Evolutionary conservation across 1,140 invertebrate genomes (phyloP), one percentile per base, ranked within the genome.

Genomic region (Papilio glaucus): DNA sequence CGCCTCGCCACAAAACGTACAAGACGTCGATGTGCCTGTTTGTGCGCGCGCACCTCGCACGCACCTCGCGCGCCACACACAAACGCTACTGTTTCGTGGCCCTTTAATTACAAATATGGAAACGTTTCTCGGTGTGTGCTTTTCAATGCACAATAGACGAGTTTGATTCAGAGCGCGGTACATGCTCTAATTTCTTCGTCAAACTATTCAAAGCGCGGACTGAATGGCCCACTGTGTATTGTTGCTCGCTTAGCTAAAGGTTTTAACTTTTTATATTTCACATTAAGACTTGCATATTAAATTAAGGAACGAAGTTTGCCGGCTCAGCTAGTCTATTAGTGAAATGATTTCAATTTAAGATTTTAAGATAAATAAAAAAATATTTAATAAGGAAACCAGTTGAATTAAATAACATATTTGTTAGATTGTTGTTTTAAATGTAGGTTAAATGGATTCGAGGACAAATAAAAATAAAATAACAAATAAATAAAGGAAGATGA

Each of bases 21-120:
- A 74, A 72, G 74, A 74, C 10, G 75, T 77, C 73, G 78, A 76
- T 73, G 38, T 45, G 38, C 71, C 63, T 74, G 75, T 78, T 74
- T 79, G 78, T 73, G 38, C 42, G 60, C 33, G 12, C 29, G 29
- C n/a, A n/a, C n/a, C n/a, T n/a, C n/a, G n/a, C n/a, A n/a, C n/a
- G n/a, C n/a, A n/a, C n/a, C n/a, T n/a, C n/a, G 18, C 13, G 26
- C 68, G 70, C 21, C 57, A 18, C 67, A 53, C 42, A 70, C 73
- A 73, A 75, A 72, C 61, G 74, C 79, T 81, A 81, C 77, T 77
- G 80, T 75, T 74, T 67, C 60, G 41, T 45, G 53, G 26, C 57
- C 18, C 61, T 49, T 49, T 49, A 49, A 49, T 49, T 49, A 49
- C 29, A 33, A 3, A 33, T 49, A 21, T 49, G 15, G 42, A 2